Percentiles rank a stretch among this genome's conserved stretches.
Conservation (phyloP, 2,888 invertebrate species). For the Cyclophora albipunctata region DNA sequence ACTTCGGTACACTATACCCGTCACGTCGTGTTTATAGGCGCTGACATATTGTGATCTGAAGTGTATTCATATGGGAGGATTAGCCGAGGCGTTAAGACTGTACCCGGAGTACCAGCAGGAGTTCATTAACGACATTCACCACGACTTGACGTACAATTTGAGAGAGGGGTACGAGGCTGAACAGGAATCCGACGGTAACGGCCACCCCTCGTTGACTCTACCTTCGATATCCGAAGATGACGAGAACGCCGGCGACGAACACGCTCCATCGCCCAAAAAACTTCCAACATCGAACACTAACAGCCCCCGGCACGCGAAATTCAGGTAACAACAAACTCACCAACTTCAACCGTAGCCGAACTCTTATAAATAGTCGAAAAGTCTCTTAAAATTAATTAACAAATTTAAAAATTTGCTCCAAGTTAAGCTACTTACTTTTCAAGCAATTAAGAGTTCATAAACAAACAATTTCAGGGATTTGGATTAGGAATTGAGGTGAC, state of each 20-base stretch:
- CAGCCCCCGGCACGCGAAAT: slow-evolving; percentile 82
- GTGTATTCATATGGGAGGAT: slow-evolving; percentile 92
- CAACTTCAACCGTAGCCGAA: background rate
- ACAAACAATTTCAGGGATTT: background rate
- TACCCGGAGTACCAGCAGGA: slow-evolving; percentile 97
- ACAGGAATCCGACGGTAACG: slow-evolving; percentile 84
- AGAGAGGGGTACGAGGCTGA: slow-evolving; percentile 95
- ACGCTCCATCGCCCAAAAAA: slow-evolving; percentile 79
- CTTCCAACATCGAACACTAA: slow-evolving; percentile 72
- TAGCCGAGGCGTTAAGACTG: slow-evolving; percentile 90
- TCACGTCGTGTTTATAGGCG: slow-evolving; percentile 71
- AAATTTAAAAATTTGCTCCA: background rate
- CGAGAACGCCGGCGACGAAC: slow-evolving; percentile 88
- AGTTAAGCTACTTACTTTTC: background rate
- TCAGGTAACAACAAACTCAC: slow-evolving; percentile 36
- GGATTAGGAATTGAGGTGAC: too few species aligned
- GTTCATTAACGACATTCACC: slow-evolving; percentile 94
- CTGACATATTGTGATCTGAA: slow-evolving; percentile 97
- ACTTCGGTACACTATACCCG: slow-evolving; percentile 2
- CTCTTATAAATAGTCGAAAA: background rate
- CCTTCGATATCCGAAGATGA: slow-evolving; percentile 98
- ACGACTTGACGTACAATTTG: slow-evolving; percentile 95
- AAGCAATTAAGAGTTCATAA: background rate
- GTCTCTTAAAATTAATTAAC: background rate
- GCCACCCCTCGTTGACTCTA: slow-evolving; percentile 86